These are phyloP conservation scores for Homarus gammarus DNA, from an alignment of 2,888 invertebrate species.

Conservation along the genomic window DNA sequence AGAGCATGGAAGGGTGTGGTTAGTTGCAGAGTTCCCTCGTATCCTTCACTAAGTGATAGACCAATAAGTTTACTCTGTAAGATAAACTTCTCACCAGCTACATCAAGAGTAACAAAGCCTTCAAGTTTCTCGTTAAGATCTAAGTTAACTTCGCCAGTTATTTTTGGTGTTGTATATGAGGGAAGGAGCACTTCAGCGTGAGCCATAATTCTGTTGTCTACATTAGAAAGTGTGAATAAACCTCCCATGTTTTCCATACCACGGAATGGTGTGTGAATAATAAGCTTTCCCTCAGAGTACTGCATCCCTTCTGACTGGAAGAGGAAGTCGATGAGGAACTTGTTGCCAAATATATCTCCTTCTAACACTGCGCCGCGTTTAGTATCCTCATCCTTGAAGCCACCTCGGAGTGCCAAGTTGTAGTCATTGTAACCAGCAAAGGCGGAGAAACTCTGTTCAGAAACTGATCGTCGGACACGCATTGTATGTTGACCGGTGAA, in stretches of 20 bases:
- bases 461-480: constrained; percentile 66
- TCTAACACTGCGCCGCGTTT: constrained; percentile 57
- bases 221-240: constrained; percentile 53
- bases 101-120: constrained; percentile 47
- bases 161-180: constrained; percentile 46
- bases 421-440: constrained; percentile 69
- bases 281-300: constrained; percentile 71
- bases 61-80: constrained; percentile 37
- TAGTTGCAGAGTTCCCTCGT: constrained; percentile 34
- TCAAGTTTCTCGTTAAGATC: constrained; percentile 16
- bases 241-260: constrained; percentile 66
- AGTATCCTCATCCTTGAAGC: constrained; percentile 51
- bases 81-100: constrained; percentile 44
- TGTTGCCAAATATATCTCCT: constrained; percentile 69
- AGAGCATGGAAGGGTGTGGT: constrained; percentile 59
- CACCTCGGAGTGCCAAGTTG: constrained; percentile 63
- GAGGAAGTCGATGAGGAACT: constrained; percentile 52
- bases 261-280: constrained; percentile 60
- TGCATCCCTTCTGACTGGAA: constrained; percentile 48
- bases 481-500: constrained; percentile 62
- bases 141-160: constrained; percentile 38
- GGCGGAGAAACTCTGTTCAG: constrained; percentile 56
- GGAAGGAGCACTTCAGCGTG: constrained; percentile 56
- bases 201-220: constrained; percentile 26
- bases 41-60: constrained; percentile 13